Evolutionary conservation across 2,797 vertebrate species (phyloP), one percentile per base, ranked within the genome.

Genomic region (Sebastes hubbsi): DNA sequence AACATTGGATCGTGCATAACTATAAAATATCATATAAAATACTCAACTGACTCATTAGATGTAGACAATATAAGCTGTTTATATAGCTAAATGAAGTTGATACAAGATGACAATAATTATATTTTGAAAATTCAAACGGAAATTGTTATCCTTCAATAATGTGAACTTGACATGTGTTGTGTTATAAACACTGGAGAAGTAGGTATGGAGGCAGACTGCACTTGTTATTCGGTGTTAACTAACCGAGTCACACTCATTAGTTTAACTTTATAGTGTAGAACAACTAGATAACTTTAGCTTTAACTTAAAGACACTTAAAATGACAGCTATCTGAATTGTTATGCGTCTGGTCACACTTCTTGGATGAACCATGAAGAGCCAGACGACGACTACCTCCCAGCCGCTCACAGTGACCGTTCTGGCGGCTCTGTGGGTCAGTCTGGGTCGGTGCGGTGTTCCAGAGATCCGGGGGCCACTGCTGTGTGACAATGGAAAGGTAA

Each of bases 401-500:
- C 78, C 76, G 83, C 69, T 69, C 55, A 63, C 49, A 0, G 75
- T 79, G 71, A 36, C 81, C 0, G 9, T 91, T 52, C 55, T 95
- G 69, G 90, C 84, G 32, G 92, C 86, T 20, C 64, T 92, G 38
- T 94, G 90, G 85, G 58, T 94, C 62, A 64, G 22, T 36, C 3
- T 85, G 87, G 77, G 67, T 2, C 87, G 34, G 20, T 85, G 74
- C 42, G 38, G 25, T 1, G 67, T 16, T 3, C 62, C 86, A 22
- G 73, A 46, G 32, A 38, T 80, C 32, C 42, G 13, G 30, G 69
- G 69, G n/a, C 32, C 74, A 46, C 42, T n/a, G 3, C 64, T 62
- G 8, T 96, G 95, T 58, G 95, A 96, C 82, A 91, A 80, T 22
- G 95, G 94, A 34, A 95, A 95, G 94, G 95, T 95, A 12, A 52